Base-by-base conservation (phyloP, 2,888 invertebrate genomes). In the Acrobasis consociella region DNA sequence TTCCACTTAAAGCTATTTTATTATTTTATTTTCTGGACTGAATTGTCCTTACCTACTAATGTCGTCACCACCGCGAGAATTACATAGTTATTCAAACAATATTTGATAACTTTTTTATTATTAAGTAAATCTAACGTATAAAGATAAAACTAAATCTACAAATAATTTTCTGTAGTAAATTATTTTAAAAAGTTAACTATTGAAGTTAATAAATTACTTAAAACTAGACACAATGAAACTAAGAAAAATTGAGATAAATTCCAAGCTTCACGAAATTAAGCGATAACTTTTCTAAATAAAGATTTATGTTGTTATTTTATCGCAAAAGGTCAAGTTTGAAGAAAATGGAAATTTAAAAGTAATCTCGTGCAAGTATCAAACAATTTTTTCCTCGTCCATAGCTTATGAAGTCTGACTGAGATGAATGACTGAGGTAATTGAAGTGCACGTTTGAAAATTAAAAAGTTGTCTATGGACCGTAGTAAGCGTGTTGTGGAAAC, bases 401-500 rank as follows among this genome's bases (percentile, higher is more conserved):
- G 76, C 75, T 82, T 85, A 84, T 85, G 81, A 86, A 83, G 76
- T 76, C 74, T 79, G 86, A 87, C 87, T 83, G 82, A 86, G 87
- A 88, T 85, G 82, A 87, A 88, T 87, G 82, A 76, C 77, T 76
- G 56, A 79, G 79, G 83, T 86, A 87, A 87, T 87, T 86, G 82
- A 82, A 84, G 81, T 75, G 76, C 75, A 76, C 77, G 76, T 78
- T 78, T 76, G 72, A 79, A 82, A 81, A 82, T 81, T 80, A 77
- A 79, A 82, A 84, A 78, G 68, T 75, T 76, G 65, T 62, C 65
- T 67, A 71, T 67, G 62, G 70, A 69, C 71, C 71, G 70, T 63
- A 22, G 55, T 56, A 15, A 42, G 15, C 17, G 56, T 42, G 42
- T 56, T 56, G 13, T 17, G 42, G 42, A 56, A 22, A 56, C 56